Evolutionary conservation across 2,113 vertebrate species (phyloP).

Genomic region (Sapayoa aenigma): DNA sequence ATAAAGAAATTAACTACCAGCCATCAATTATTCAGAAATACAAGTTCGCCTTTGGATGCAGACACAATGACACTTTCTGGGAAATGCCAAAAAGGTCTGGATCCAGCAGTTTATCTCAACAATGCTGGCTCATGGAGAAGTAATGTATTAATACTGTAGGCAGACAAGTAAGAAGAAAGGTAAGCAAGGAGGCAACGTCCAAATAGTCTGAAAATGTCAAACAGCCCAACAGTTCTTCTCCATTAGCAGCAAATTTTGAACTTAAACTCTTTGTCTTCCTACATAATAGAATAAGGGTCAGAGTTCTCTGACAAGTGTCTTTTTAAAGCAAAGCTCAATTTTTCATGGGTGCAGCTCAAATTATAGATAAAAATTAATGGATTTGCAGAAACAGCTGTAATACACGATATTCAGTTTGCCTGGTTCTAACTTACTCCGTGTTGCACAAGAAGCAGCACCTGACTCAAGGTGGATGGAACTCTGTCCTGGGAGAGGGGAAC

Average conservation of each 20-base stretch:
- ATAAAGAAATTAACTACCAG: slow-evolving; percentile 58
- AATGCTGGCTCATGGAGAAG: background rate
- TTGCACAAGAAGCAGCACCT: background rate
- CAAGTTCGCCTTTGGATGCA: slow-evolving; percentile 68
- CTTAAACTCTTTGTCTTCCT: background rate
- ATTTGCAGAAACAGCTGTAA: background rate
- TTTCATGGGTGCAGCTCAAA: background rate
- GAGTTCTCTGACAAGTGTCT: background rate
- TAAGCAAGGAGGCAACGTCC: background rate
- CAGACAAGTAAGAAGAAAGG: slow-evolving; percentile 18
- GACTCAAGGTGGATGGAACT: background rate
- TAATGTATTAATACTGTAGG: background rate
- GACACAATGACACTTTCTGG: slow-evolving; percentile 20
- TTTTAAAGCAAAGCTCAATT: background rate
- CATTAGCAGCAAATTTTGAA: background rate
- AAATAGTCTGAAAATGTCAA: background rate
- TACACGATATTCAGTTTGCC: background rate
- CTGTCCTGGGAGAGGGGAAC: background rate
- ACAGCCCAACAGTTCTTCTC: background rate
- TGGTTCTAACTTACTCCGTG: background rate
- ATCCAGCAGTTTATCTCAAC: background rate
- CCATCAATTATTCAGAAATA: slow-evolving; percentile 70
- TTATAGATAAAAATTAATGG: background rate
- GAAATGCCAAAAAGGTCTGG: background rate
- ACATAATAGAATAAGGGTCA: background rate